phyloP scores from a whole-genome alignment of 1,140 invertebrate genomes.

The Acyrthosiphon pisum region DNA sequence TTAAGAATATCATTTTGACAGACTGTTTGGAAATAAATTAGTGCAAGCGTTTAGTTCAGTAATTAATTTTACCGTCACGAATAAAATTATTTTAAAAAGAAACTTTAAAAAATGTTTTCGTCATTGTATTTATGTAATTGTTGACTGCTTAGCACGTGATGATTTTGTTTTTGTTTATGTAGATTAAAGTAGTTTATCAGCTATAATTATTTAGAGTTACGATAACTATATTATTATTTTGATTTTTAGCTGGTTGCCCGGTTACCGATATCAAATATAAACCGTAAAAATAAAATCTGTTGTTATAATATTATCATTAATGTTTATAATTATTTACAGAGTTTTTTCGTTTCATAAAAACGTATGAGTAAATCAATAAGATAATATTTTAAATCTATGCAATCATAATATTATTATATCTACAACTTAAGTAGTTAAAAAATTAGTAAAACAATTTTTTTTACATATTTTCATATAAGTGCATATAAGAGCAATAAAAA shows the following conservation, averaged over 20 bases:
- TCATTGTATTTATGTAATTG: neutral
- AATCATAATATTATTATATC: too few relatives aligned
- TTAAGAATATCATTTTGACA: slow-evolving; percentile 18
- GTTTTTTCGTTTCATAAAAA: neutral
- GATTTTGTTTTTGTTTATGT: neutral
- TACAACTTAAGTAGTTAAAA: too few relatives aligned
- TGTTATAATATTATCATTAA: neutral
- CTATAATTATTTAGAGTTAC: neutral
- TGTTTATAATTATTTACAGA: neutral
- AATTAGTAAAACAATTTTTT: too few relatives aligned
- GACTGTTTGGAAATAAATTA: slow-evolving; percentile 31
- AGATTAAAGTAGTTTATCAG: neutral
- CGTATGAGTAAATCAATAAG: too few relatives aligned
- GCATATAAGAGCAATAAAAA: neutral
- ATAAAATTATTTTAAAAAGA: neutral
- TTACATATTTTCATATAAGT: neutral
- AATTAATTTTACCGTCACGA: slow-evolving; percentile 15
- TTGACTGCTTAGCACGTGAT: neutral
- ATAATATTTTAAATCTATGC: too few relatives aligned
- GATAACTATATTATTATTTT: neutral
- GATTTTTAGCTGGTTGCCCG: neutral
- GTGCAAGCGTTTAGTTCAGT: neutral
- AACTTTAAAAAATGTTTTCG: neutral
- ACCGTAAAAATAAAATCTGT: neutral
- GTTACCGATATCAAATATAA: neutral